phyloP scores from a whole-genome alignment of 1,140 invertebrate species.

The Ips typographus region DNA sequence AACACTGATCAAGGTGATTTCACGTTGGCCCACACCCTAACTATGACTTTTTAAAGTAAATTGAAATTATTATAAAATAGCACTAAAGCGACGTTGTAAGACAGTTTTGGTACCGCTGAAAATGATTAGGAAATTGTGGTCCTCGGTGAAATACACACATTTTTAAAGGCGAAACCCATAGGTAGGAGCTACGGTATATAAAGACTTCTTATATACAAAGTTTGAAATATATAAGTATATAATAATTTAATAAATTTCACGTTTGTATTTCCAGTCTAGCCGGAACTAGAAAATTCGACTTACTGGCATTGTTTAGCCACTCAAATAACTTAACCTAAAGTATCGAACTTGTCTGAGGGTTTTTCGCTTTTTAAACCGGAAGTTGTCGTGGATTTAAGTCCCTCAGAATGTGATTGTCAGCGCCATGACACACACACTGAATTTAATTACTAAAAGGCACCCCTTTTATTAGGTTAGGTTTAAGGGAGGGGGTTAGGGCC shows the following conservation, averaged over 20 bases:
- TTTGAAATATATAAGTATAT: slow-evolving; percentile 31
- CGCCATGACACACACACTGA: not conserved
- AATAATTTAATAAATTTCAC: slow-evolving; percentile 24
- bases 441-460: not conserved
- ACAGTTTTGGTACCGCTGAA: no score
- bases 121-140: slow-evolving; percentile 3
- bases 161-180: slow-evolving; percentile 33
- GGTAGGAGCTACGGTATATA: slow-evolving; percentile 34
- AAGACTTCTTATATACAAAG: slow-evolving; percentile 35
- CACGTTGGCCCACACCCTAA: slow-evolving; percentile 30
- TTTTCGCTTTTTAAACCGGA: not conserved
- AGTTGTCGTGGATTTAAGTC: not conserved
- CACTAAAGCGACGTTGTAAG: no score
- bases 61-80: not conserved
- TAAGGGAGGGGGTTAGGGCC: no score
- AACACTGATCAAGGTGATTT: slow-evolving; percentile 34
- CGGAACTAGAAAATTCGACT: slow-evolving; percentile 2
- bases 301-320: slow-evolving; percentile 2
- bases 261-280: not conserved
- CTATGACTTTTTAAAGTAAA: slow-evolving; percentile 9
- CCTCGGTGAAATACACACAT: slow-evolving; percentile 27
- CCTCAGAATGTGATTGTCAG: slow-evolving; percentile 1
- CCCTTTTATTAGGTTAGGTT: not conserved
- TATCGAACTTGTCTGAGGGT: not conserved
- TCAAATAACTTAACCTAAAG: not conserved